Percentiles rank a stretch among this genome's conserved stretches.
These are phyloP conservation scores for Caenorhabditis drosophilae DNA, from an alignment of 2,888 invertebrate genomes.

Conservation along the genomic window DNA sequence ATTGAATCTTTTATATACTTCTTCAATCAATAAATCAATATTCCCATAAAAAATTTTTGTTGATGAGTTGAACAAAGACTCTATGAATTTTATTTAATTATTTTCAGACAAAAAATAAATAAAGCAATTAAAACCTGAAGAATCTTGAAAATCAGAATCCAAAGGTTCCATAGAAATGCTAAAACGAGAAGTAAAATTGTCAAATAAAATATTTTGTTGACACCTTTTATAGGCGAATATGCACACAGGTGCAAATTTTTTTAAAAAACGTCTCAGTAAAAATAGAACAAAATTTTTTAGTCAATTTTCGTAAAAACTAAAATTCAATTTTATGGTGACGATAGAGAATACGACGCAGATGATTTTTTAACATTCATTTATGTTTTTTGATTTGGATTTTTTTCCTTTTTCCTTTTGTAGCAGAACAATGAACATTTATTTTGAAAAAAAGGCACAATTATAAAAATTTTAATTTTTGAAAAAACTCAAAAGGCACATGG, in stretches of 20 bases:
- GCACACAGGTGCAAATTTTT: not conserved
- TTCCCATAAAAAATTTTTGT: not conserved
- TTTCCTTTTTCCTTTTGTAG: too few species aligned
- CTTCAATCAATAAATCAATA: constrained; percentile 1
- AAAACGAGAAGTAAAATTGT: not conserved
- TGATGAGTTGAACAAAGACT: not conserved
- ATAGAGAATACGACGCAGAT: not conserved
- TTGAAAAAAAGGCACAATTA: constrained; percentile 7
- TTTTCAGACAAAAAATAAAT: not conserved
- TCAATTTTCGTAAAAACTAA: not conserved
- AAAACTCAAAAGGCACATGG: constrained; percentile 13
- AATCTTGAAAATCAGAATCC: not conserved
- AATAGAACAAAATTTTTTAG: not conserved
- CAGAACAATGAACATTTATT: not conserved
- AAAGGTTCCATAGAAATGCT: not conserved
- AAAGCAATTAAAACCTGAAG: not conserved
- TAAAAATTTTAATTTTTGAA: too few species aligned
- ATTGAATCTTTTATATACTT: not conserved
- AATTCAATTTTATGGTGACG: not conserved
- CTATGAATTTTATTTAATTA: not conserved
- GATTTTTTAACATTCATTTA: constrained; percentile 1
- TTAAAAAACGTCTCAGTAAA: not conserved
- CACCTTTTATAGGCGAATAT: too few species aligned
- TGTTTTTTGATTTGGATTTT: too few species aligned
- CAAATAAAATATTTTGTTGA: not conserved